phyloP scores from a whole-genome alignment of 2,797 vertebrate species.

The Furcifer pardalis region DNA sequence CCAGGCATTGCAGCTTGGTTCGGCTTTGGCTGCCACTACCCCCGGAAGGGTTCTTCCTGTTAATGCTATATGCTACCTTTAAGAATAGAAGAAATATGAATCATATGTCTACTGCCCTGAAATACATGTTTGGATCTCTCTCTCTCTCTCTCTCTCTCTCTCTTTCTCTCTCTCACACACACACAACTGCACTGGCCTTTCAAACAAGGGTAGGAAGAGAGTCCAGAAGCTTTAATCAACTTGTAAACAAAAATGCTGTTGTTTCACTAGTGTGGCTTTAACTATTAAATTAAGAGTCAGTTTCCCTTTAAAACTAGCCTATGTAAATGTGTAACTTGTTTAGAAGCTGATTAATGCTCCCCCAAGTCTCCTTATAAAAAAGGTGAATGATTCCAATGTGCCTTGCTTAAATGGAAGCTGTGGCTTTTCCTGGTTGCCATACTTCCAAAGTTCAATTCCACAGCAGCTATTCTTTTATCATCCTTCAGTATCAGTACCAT shows the following conservation, averaged over 20 bases:
- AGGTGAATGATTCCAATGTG: not conserved
- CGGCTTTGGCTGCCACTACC: too few relatives aligned
- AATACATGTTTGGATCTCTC: too few relatives aligned
- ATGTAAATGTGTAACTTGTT: not conserved
- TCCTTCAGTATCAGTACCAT: not conserved
- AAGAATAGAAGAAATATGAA: too few relatives aligned
- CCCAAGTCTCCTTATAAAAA: not conserved
- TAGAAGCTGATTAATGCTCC: not conserved
- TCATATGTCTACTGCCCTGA: too few relatives aligned
- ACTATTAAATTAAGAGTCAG: not conserved
- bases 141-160: too few relatives aligned
- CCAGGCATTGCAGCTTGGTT: too few relatives aligned
- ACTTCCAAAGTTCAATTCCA: not conserved
- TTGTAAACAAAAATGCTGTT: not conserved
- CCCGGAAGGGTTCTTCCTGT: too few relatives aligned
- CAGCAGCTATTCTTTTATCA: not conserved
- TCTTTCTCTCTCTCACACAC: too few relatives aligned
- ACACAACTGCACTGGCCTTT: not conserved
- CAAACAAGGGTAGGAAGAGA: not conserved
- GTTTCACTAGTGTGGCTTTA: not conserved
- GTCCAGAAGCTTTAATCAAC: not conserved
- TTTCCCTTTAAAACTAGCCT: not conserved
- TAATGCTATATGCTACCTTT: too few relatives aligned
- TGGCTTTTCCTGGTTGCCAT: not conserved
- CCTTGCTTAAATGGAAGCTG: not conserved